phyloP scores from a whole-genome alignment of 1,140 invertebrate species.

The Bombus superbus region DNA sequence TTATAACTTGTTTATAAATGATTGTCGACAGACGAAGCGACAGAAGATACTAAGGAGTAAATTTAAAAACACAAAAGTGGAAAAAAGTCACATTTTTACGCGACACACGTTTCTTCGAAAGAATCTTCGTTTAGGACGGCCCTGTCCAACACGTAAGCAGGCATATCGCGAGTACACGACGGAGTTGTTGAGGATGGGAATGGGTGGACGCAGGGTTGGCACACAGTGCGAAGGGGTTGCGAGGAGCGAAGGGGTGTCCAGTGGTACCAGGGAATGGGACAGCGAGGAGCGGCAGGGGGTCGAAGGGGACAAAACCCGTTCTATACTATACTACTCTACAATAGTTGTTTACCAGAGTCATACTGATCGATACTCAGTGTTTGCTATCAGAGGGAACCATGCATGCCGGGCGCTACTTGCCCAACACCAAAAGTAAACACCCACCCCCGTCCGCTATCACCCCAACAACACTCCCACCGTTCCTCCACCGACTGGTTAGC shows the following conservation, averaged over 20 bases:
- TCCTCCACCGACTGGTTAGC: constrained; percentile 65
- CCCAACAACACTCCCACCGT: constrained; percentile 70
- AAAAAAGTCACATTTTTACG: no score
- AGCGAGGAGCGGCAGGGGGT: constrained; percentile 37
- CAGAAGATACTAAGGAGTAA: no score
- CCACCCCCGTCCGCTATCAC: constrained; percentile 72
- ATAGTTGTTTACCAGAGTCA: constrained; percentile 83
- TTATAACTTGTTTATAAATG: no score
- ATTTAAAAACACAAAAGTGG: accelerated
- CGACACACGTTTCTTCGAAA: constrained; percentile 15
- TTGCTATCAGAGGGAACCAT: constrained; percentile 81
- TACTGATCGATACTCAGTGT: constrained; percentile 83
- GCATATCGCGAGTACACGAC: constrained; percentile 76
- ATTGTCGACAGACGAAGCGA: neutral
- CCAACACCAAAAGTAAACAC: constrained; percentile 82
- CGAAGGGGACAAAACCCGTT: constrained; percentile 69
- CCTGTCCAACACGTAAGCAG: constrained; percentile 75
- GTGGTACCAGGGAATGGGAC: constrained; percentile 53
- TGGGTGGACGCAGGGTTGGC: constrained; percentile 62
- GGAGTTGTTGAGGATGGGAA: constrained; percentile 71
- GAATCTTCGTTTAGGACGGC: constrained; percentile 63
- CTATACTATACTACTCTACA: constrained; percentile 78
- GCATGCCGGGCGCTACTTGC: constrained; percentile 80
- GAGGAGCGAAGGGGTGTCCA: constrained; percentile 64
- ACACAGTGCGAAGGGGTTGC: constrained; percentile 68